Percentiles rank a stretch among this genome's conserved stretches.
These are phyloP conservation scores for Tichodroma muraria DNA, from an alignment of 2,113 vertebrate genomes.

Conservation along the genomic window DNA sequence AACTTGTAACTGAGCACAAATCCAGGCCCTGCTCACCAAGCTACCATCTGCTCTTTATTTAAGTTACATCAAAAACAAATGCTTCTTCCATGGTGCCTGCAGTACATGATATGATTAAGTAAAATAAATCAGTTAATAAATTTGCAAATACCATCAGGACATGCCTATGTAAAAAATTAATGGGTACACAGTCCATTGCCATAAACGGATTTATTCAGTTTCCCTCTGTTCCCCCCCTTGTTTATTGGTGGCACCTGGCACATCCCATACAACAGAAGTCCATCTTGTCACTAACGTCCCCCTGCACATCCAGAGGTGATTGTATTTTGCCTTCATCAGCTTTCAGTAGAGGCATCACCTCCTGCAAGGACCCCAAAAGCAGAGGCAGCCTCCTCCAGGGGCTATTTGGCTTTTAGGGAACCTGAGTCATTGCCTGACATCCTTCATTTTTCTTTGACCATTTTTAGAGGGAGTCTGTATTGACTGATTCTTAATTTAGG, in stretches of 20 bases:
- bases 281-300: neutral
- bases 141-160: neutral
- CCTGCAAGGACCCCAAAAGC: neutral
- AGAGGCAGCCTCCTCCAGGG: neutral
- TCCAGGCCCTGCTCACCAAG: neutral
- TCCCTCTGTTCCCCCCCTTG: neutral
- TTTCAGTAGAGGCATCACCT: rapidly evolving
- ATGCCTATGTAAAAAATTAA: neutral
- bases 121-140: neutral
- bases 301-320: neutral
- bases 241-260: neutral
- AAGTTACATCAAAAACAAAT: neutral
- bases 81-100: neutral
- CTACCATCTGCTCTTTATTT: constrained; percentile 16
- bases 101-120: neutral
- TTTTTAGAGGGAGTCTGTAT: neutral
- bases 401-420: neutral
- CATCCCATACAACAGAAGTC: neutral
- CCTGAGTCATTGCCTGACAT: rapidly evolving
- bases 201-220: neutral
- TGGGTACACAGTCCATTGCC: neutral
- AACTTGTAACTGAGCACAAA: neutral
- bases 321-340: neutral
- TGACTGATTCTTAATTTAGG: neutral
- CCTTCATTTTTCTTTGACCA: neutral